Conservation (phyloP, 2,888 invertebrate species). For the Tachina fera region DNA sequence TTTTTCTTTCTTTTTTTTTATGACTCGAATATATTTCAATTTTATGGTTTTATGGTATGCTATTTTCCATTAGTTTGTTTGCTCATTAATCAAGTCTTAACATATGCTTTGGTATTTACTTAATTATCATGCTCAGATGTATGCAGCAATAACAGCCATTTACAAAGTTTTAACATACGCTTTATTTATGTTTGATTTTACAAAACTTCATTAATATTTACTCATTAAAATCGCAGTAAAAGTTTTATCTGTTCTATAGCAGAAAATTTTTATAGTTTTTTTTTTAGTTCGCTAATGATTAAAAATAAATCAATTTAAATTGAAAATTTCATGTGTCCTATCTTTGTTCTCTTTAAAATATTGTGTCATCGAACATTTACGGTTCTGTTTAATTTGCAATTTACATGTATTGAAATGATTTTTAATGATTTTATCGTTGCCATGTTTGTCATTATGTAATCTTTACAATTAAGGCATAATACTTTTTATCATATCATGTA, state of each 20-base stretch:
- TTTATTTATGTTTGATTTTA: neutral
- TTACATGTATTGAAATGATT: slow-evolving; percentile 36
- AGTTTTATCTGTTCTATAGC: slow-evolving; percentile 32
- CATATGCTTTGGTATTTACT: slow-evolving; percentile 39
- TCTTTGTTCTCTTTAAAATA: neutral
- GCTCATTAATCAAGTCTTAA: slow-evolving; percentile 36
- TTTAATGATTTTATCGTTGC: slow-evolving; percentile 9
- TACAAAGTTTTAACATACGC: slow-evolving; percentile 23
- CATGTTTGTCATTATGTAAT: slow-evolving; percentile 25
- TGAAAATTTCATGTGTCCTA: neutral
- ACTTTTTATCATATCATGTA: slow-evolving; percentile 9
- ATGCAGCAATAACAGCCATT: neutral
- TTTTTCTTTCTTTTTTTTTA: neutral
- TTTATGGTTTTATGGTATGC: neutral
- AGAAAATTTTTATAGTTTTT: neutral
- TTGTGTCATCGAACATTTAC: slow-evolving; percentile 51
- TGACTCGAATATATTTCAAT: neutral
- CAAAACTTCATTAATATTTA: slow-evolving; percentile 11
- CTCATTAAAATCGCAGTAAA: slow-evolving; percentile 22
- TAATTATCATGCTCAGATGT: neutral
- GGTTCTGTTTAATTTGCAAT: slow-evolving; percentile 37
- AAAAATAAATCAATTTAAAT: slow-evolving; percentile 12
- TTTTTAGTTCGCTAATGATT: slow-evolving; percentile 10
- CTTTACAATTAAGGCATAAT: slow-evolving; percentile 25
- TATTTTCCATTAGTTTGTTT: slow-evolving; percentile 8